Percentiles rank a stretch among this genome's conserved stretches.
phyloP scores from a whole-genome alignment of 2,888 invertebrate genomes.

The Sturmia bella region DNA sequence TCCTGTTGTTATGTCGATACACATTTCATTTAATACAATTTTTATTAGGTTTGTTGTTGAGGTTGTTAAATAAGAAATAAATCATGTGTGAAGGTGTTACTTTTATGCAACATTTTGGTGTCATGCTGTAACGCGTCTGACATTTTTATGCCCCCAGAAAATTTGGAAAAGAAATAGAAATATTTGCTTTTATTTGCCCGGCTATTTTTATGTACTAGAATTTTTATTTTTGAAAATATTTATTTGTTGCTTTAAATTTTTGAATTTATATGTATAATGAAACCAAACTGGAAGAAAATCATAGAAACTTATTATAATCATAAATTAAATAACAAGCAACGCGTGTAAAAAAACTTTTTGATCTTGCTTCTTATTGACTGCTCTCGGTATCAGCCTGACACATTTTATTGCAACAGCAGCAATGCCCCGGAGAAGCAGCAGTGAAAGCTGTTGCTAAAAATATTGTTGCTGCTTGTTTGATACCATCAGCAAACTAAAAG shows the following conservation, averaged over 20 bases:
- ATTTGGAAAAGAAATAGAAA: slow-evolving; percentile 70
- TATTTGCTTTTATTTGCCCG: slow-evolving; percentile 64
- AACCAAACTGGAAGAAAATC: no score
- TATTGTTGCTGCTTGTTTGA: slow-evolving; percentile 54
- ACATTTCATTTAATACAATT: slow-evolving; percentile 7
- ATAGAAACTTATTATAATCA: slow-evolving; percentile 69
- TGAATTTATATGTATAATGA: no score
- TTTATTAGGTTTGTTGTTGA: slow-evolving; percentile 66
- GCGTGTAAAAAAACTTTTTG: slow-evolving; percentile 70
- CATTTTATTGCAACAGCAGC: slow-evolving; percentile 28
- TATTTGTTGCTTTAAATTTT: background rate
- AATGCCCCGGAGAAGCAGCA: background rate
- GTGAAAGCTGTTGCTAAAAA: background rate
- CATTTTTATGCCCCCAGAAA: slow-evolving; percentile 79
- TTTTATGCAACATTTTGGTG: slow-evolving; percentile 72
- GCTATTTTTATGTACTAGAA: slow-evolving; percentile 29
- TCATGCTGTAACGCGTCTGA: slow-evolving; percentile 74
- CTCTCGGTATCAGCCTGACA: background rate
- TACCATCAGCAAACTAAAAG: slow-evolving; percentile 67
- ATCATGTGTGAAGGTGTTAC: slow-evolving; percentile 80
- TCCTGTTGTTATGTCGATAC: slow-evolving; percentile 64
- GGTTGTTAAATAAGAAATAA: slow-evolving; percentile 76
- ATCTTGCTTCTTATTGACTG: slow-evolving; percentile 57
- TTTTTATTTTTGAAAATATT: background rate
- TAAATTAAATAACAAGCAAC: slow-evolving; percentile 70